These are phyloP conservation scores for Danaus chrysippus DNA, from an alignment of 2,888 invertebrate genomes.

Conservation along the genomic window DNA sequence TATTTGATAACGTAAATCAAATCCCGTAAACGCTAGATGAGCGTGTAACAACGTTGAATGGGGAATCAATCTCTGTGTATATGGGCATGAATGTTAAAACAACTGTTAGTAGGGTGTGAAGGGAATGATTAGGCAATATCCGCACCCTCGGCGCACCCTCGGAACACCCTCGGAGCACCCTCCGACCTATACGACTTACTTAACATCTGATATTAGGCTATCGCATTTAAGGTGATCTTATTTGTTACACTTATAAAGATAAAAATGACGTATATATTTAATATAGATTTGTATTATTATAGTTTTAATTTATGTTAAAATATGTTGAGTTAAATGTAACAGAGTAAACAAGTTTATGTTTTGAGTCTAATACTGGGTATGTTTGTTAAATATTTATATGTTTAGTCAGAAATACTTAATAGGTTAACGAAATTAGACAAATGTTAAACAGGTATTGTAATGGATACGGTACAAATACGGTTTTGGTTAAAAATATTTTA, in stretches of 20 bases:
- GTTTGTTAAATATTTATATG: too few relatives aligned
- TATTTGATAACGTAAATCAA: conserved; percentile 23
- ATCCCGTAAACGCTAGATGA: conserved; percentile 43
- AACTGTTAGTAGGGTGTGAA: conserved; percentile 75
- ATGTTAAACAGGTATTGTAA: too few relatives aligned
- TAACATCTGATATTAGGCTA: conserved; percentile 65
- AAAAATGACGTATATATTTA: too few relatives aligned
- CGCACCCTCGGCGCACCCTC: conserved; percentile 60
- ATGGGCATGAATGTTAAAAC: conserved; percentile 75
- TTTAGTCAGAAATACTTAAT: too few relatives aligned
- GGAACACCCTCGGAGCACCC: conserved; percentile 61
- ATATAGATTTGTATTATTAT: too few relatives aligned
- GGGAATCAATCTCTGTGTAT: conserved; percentile 62
- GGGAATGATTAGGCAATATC: conserved; percentile 78
- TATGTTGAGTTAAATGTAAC: too few relatives aligned
- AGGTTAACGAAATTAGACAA: too few relatives aligned
- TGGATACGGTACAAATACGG: too few relatives aligned
- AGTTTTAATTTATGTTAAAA: too few relatives aligned
- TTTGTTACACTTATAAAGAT: not conserved
- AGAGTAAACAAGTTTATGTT: too few relatives aligned
- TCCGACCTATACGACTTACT: conserved; percentile 70
- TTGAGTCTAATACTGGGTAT: too few relatives aligned
- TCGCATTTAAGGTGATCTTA: conserved; percentile 15
- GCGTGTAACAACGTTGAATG: conserved; percentile 60
- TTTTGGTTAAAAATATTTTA: too few relatives aligned